A percentile compares a stretch with the other conserved stretches of the same genome.
These are phyloP conservation scores for Ranitomeya variabilis DNA, from an alignment of 2,113 vertebrate species.

Conservation along the genomic window DNA sequence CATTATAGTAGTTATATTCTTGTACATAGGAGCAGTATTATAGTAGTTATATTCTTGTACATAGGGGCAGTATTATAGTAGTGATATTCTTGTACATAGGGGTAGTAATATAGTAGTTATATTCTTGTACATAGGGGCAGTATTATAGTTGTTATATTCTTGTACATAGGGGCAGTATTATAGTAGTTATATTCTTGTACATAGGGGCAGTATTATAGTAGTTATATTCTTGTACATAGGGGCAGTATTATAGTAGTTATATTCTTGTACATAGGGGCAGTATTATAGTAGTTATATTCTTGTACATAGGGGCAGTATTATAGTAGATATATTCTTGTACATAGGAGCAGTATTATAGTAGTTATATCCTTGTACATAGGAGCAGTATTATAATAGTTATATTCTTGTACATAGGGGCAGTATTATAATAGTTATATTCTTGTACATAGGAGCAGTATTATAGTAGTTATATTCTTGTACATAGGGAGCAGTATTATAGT, in stretches of 20 bases:
- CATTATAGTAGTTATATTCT: background rate
- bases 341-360: constrained; percentile 1
- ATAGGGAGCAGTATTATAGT: background rate
- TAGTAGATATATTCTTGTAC: background rate
- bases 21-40: constrained; percentile 1
- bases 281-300: constrained; percentile 5
- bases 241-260: background rate
- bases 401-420: background rate
- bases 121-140: background rate
- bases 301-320: background rate
- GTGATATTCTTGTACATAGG: background rate
- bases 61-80: constrained; percentile 4
- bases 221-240: constrained; percentile 11
- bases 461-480: background rate
- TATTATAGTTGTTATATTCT: background rate
- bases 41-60: constrained; percentile 15
- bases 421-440: background rate
- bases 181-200: constrained; percentile 15
- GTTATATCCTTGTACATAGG: background rate
- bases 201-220: background rate
- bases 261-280: background rate
- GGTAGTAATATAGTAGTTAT: background rate
- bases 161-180: background rate
- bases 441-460: background rate
- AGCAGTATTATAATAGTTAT: background rate